A percentile compares a stretch with the other conserved stretches of the same genome.
Conservation (phyloP, 2,888 invertebrate species). For the Pogonocherus hispidulus region DNA sequence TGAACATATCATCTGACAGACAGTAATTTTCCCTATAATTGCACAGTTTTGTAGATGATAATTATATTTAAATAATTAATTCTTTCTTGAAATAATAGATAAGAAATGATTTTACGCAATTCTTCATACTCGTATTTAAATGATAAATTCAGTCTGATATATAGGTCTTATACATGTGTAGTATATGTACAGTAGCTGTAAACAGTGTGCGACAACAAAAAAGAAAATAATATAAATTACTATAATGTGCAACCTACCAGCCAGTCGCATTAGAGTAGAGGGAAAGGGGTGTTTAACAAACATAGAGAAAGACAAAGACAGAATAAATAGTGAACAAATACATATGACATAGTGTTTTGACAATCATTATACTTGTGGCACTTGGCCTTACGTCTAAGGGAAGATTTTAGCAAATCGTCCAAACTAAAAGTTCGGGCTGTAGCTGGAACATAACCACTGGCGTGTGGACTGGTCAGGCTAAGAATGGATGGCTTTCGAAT, state of each 20-base stretch:
- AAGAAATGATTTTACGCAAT: too few relatives aligned
- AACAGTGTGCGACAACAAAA: constrained; percentile 51
- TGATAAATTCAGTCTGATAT: constrained; percentile 12
- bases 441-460: constrained; percentile 70
- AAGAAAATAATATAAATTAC: constrained; percentile 14
- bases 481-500: constrained; percentile 90
- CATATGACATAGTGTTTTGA: constrained; percentile 26
- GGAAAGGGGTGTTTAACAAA: constrained; percentile 49
- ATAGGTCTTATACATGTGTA: too few relatives aligned
- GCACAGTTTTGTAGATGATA: too few relatives aligned
- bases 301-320: constrained; percentile 49
- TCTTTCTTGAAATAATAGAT: too few relatives aligned
- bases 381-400: constrained; percentile 82
- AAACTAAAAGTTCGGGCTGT: constrained; percentile 88
- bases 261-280: constrained; percentile 69
- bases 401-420: constrained; percentile 89
- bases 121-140: constrained; percentile 1
- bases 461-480: constrained; percentile 81
- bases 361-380: constrained; percentile 52
- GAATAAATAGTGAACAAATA: constrained; percentile 46
- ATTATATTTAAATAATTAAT: too few relatives aligned
- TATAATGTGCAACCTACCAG: constrained; percentile 69
- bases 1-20: too few relatives aligned
- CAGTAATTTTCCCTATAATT: too few relatives aligned
- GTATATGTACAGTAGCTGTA: constrained; percentile 50